Percentiles rank a stretch among this genome's conserved stretches.
Evolutionary conservation across 2,888 invertebrate species (phyloP).

Genomic region (Cryptocephalus moraei): DNA sequence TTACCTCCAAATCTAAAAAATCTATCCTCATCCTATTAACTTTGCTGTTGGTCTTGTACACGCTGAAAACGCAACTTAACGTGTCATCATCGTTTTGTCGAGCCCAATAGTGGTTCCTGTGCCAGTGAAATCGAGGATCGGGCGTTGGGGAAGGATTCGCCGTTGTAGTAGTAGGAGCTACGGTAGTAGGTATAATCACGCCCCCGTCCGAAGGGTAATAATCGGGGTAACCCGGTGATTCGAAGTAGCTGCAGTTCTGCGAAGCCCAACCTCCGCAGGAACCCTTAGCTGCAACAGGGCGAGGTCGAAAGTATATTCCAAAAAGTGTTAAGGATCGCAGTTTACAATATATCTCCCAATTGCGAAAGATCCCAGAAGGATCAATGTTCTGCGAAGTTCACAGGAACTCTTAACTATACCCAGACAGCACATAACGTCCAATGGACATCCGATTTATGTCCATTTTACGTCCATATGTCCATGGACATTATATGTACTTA

Average conservation of each 20-base stretch:
- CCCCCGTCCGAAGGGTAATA: constrained; percentile 29
- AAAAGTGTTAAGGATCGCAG: too few relatives aligned
- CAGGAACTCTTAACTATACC: too few relatives aligned
- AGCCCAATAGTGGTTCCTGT: not conserved
- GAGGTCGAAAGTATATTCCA: too few relatives aligned
- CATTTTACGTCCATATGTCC: too few relatives aligned
- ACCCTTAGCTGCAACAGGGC: constrained; percentile 49
- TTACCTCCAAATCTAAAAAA: constrained; percentile 59
- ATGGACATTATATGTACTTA: too few relatives aligned
- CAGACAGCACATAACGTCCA: too few relatives aligned
- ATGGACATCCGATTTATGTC: too few relatives aligned
- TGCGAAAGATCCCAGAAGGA: too few relatives aligned
- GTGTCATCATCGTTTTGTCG: constrained; percentile 35
- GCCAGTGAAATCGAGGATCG: constrained; percentile 23
- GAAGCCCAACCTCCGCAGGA: constrained; percentile 55
- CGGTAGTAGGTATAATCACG: constrained; percentile 20
- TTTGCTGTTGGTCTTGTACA: constrained; percentile 50
- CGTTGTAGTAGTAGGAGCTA: constrained; percentile 13
- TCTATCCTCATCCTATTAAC: constrained; percentile 61
- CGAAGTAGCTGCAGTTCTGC: constrained; percentile 59
- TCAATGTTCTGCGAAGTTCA: too few relatives aligned
- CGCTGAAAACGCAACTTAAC: constrained; percentile 52
- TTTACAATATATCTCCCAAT: too few relatives aligned
- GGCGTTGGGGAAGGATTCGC: constrained; percentile 22
- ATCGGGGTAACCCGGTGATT: constrained; percentile 58